phyloP scores from a whole-genome alignment of 2,797 vertebrate genomes.

The Lindbergichthys nudifrons region DNA sequence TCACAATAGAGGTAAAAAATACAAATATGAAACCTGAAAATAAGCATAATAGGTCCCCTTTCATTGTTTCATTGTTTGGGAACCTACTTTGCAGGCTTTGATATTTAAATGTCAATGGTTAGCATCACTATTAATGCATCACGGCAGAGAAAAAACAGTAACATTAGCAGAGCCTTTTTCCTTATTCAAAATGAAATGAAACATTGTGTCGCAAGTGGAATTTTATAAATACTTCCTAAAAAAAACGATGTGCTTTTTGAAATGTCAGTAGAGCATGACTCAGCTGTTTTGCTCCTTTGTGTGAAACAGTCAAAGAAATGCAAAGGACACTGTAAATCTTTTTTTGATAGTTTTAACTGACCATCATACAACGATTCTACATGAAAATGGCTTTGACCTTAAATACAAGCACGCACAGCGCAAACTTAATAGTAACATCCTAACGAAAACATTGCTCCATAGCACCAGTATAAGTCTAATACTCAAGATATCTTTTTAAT shows the following conservation, averaged over 20 bases:
- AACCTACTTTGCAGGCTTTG: too few relatives aligned
- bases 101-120: not conserved
- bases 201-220: too few relatives aligned
- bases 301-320: too few relatives aligned
- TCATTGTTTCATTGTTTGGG: too few relatives aligned
- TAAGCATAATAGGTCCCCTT: too few relatives aligned
- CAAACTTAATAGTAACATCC: not conserved
- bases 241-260: too few relatives aligned
- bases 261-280: not conserved
- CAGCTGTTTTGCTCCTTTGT: not conserved
- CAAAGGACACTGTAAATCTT: too few relatives aligned
- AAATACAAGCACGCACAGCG: not conserved
- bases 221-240: not conserved
- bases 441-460: not conserved
- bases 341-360: too few relatives aligned
- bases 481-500: not conserved
- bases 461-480: not conserved
- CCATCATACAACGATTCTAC: not conserved
- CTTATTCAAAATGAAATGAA: too few relatives aligned
- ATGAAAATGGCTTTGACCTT: not conserved
- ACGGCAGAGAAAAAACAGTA: not conserved
- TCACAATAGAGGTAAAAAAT: too few relatives aligned
- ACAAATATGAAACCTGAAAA: too few relatives aligned
- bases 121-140: not conserved
- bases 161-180: not conserved